Base-by-base conservation (phyloP, 2,888 invertebrate genomes). In the Drosophila vallismaia region DNA sequence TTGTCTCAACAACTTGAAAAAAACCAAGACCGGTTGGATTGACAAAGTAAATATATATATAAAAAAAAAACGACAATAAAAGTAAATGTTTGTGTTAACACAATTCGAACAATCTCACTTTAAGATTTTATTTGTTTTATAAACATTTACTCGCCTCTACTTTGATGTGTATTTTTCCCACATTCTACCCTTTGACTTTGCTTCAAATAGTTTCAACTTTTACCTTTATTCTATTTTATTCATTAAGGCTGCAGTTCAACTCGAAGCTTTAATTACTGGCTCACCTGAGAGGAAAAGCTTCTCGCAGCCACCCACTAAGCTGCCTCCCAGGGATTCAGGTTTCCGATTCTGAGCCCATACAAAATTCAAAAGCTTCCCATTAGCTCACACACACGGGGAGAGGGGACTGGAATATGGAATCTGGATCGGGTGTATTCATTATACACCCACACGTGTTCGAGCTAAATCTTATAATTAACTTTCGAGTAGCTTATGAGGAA, bases 401-500 rank as follows among this genome's bases (percentile, higher is more conserved):
- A 26, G 31, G 5, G 14, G 28, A 28, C n/a, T n/a, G 36, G 36
- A 4, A 31, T 7, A 54, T 29, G 49, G 19, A 19, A 19, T 19
- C 19, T 19, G 19, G 19, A 19, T 19, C 19, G 19, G 19, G 19
- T 2, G 19, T 19, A 19, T 19, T 19, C 19, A 19, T 19, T 19
- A 40, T 24, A 56, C 36, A 45, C 24, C 40, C 24, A 52, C 42
- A 29, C 14, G 14, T 29, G 66, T 49, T 40, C 7, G 64, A 24
- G 51, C 57, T 33, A 62, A 58, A 70, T 70, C 71, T 80, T 71
- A 60, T 83, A 83, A 86, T 81, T 79, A 86, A 75, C 80, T 81
- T 80, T 84, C 45, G 67, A 84, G 85, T 75, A 60, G 75, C 71
- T 31, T 77, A 64, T 59, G 57, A 19, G 19, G 63, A 67, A 71